Percentiles rank a stretch among this genome's conserved stretches.
phyloP scores from a whole-genome alignment of 64 coral and sea anemone species.

The Hydrozoanthus tunicans region DNA sequence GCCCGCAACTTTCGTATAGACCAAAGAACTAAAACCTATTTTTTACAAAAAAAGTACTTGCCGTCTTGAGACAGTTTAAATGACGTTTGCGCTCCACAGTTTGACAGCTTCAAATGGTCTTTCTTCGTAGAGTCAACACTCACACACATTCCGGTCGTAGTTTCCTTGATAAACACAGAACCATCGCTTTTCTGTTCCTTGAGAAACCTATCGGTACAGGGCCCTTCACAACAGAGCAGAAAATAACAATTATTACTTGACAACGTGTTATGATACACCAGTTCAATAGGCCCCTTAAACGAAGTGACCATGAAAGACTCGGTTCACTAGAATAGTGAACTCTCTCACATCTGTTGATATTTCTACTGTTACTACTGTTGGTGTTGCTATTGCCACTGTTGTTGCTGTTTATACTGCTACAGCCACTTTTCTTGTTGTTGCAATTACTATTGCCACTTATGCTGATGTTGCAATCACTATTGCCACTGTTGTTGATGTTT shows the following conservation, averaged over 20 bases:
- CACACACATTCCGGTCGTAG: conserved; percentile 16
- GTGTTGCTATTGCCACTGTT: neutral
- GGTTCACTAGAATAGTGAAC: too few species aligned
- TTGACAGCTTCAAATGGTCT: conserved; percentile 45
- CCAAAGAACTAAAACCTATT: neutral
- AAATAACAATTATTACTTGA: neutral
- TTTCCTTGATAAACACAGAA: conserved; percentile 17
- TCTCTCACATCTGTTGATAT: too few species aligned
- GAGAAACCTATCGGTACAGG: conserved; percentile 7
- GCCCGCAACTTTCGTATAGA: neutral
- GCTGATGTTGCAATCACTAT: neutral
- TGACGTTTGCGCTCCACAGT: conserved; percentile 11
- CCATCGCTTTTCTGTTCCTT: neutral
- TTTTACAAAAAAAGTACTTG: neutral
- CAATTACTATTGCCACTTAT: neutral
- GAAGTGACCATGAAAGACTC: too few species aligned
- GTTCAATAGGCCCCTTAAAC: neutral
- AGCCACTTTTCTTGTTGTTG: neutral
- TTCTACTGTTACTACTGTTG: too few species aligned
- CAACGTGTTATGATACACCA: neutral
- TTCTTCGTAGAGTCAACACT: conserved; percentile 41
- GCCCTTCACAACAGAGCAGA: conserved; percentile 2
- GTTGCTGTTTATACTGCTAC: too few species aligned
- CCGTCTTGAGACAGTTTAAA: conserved; percentile 45
- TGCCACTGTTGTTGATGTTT: neutral